Conservation (phyloP, 2,113 vertebrate species). For the Seriola aureovittata region DNA sequence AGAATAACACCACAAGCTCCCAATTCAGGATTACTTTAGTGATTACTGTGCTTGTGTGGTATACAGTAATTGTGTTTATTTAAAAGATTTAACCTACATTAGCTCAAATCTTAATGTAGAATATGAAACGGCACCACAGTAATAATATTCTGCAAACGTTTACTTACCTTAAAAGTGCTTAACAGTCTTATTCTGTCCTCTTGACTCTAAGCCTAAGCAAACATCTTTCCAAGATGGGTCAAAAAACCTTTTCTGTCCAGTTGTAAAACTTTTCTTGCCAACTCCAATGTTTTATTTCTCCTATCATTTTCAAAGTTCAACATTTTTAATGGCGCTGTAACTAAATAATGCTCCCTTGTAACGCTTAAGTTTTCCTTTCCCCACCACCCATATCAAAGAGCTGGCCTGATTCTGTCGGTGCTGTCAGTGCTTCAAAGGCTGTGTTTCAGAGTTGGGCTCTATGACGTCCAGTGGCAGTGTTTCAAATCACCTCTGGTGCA, state of each 20-base stretch:
- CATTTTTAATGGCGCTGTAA: slow-evolving; percentile 56
- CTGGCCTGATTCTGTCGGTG: slow-evolving; percentile 77
- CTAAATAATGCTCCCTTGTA: slow-evolving; percentile 70
- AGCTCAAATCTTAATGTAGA: neutral
- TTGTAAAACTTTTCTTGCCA: slow-evolving; percentile 12
- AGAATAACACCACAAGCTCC: slow-evolving; percentile 58
- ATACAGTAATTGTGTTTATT: slow-evolving; percentile 37
- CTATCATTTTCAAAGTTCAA: slow-evolving; percentile 33
- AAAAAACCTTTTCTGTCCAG: neutral
- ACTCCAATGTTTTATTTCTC: slow-evolving; percentile 32
- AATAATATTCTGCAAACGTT: slow-evolving; percentile 1
- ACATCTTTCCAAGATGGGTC: neutral
- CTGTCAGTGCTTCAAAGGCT: slow-evolving; percentile 77
- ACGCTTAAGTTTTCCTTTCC: slow-evolving; percentile 55
- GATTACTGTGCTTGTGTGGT: slow-evolving; percentile 38
- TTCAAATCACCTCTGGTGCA: slow-evolving; percentile 83
- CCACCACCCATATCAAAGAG: slow-evolving; percentile 65
- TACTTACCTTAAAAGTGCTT: slow-evolving; percentile 1
- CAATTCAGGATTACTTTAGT: slow-evolving; percentile 40
- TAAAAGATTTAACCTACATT: slow-evolving; percentile 31
- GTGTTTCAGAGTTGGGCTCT: slow-evolving; percentile 64
- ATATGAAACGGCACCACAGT: slow-evolving; percentile 2
- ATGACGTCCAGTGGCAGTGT: slow-evolving; percentile 78
- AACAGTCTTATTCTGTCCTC: neutral
- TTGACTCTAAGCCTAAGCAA: neutral